These are phyloP conservation scores for Rhimphoctona megacephalus DNA, from an alignment of 2,888 invertebrate genomes.

Conservation along the genomic window DNA sequence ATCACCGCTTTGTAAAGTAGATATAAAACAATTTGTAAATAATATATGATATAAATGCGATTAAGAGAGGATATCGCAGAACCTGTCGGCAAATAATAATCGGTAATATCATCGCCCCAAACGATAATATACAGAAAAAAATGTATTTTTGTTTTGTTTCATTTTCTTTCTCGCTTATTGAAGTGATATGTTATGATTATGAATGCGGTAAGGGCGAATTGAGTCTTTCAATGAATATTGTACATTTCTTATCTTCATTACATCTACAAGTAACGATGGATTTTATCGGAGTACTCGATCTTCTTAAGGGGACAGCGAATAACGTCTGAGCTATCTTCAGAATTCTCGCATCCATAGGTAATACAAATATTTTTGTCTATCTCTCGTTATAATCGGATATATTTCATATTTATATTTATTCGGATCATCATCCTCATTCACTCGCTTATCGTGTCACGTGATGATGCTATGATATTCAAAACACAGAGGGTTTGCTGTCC, in stretches of 20 bases:
- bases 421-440: slow-evolving; percentile 40
- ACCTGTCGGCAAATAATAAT: slow-evolving; percentile 42
- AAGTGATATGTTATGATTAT: slow-evolving; percentile 29
- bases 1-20: not conserved
- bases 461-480: not conserved
- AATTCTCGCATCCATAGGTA: slow-evolving; percentile 28
- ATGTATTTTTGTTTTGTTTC: slow-evolving; percentile 15
- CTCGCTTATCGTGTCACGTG: slow-evolving; percentile 24
- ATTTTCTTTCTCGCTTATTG: slow-evolving; percentile 16
- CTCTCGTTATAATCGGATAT: not conserved
- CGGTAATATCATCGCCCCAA: slow-evolving; percentile 20
- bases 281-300: slow-evolving; percentile 44
- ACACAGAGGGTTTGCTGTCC: not conserved
- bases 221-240: slow-evolving; percentile 45
- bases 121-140: slow-evolving; percentile 25
- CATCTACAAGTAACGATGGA: slow-evolving; percentile 25
- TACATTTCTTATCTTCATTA: slow-evolving; percentile 37
- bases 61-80: slow-evolving; percentile 31
- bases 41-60: slow-evolving; percentile 1
- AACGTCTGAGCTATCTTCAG: slow-evolving; percentile 35
- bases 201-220: slow-evolving; percentile 24
- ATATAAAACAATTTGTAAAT: not conserved
- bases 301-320: slow-evolving; percentile 24
- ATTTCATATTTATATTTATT: slow-evolving; percentile 36
- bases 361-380: slow-evolving; percentile 19